Evolutionary conservation across 2,113 vertebrate species (phyloP).

Genomic region (Platichthys flesus): DNA sequence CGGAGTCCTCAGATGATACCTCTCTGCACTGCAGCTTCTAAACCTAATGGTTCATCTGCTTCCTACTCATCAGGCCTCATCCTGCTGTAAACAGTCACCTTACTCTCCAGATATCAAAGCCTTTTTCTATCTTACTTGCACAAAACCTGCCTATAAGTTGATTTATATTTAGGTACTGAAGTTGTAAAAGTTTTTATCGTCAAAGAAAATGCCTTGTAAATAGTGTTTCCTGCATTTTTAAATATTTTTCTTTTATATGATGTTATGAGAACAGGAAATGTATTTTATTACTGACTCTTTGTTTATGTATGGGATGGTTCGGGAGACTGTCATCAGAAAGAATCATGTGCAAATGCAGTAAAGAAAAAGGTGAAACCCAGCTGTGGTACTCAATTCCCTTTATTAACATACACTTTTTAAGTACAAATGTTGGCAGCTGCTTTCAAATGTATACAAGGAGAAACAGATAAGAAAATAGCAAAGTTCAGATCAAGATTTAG

Average conservation of each 20-base stretch:
- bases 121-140: slow-evolving; percentile 62
- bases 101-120: slow-evolving; percentile 22
- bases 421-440: slow-evolving; percentile 66
- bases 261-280: slow-evolving; percentile 41
- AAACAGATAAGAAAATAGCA: slow-evolving; percentile 52
- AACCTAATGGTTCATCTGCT: slow-evolving; percentile 20
- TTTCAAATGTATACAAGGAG: slow-evolving; percentile 47
- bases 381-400: slow-evolving; percentile 69
- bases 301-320: slow-evolving; percentile 37
- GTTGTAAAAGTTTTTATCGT: slow-evolving; percentile 54
- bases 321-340: neutral
- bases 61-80: slow-evolving; percentile 8
- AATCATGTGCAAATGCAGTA: slow-evolving; percentile 70
- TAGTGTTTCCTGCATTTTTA: slow-evolving; percentile 45
- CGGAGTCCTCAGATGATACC: slow-evolving; percentile 33
- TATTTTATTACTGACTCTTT: slow-evolving; percentile 67
- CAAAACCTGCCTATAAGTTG: slow-evolving; percentile 28
- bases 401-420: slow-evolving; percentile 68
- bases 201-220: slow-evolving; percentile 67
- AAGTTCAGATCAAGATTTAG: neutral
- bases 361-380: slow-evolving; percentile 35
- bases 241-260: slow-evolving; percentile 58
- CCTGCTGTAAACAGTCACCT: slow-evolving; percentile 60
- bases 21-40: slow-evolving; percentile 66
- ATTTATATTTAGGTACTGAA: slow-evolving; percentile 65